phyloP scores from a whole-genome alignment of 2,797 vertebrate genomes.

The Luscinia megarhynchos region DNA sequence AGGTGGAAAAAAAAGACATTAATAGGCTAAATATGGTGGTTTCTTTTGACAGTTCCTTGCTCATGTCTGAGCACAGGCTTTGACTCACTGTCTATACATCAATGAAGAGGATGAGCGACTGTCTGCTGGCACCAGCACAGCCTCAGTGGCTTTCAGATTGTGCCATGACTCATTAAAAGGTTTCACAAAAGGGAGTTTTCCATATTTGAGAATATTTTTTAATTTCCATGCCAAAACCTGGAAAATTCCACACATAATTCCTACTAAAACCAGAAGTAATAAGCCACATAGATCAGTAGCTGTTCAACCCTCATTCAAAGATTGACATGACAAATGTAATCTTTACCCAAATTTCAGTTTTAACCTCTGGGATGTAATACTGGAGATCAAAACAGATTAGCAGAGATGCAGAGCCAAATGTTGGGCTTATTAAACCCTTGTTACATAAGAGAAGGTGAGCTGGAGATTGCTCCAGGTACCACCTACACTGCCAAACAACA shows the following conservation, averaged over 20 bases:
- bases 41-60: constrained; percentile 44
- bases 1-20: not conserved
- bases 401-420: not conserved
- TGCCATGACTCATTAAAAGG: constrained; percentile 57
- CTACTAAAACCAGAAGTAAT: not conserved
- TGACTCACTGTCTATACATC: constrained; percentile 72
- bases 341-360: not conserved
- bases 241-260: constrained; percentile 55
- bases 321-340: constrained; percentile 25
- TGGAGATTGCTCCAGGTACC: not conserved
- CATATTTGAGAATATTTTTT: not conserved
- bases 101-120: constrained; percentile 52
- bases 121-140: constrained; percentile 59
- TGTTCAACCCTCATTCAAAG: not conserved
- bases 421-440: not conserved
- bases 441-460: not conserved
- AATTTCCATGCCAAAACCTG: not conserved
- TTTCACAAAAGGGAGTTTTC: constrained; percentile 37
- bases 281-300: not conserved
- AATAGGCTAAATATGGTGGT: constrained; percentile 35
- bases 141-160: constrained; percentile 48
- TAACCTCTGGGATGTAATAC: not conserved
- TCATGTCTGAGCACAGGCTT: constrained; percentile 46
- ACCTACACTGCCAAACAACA: not conserved
- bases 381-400: constrained; percentile 13